Base-by-base conservation (phyloP, 1,140 invertebrate genomes). In the Apis dorsata region DNA sequence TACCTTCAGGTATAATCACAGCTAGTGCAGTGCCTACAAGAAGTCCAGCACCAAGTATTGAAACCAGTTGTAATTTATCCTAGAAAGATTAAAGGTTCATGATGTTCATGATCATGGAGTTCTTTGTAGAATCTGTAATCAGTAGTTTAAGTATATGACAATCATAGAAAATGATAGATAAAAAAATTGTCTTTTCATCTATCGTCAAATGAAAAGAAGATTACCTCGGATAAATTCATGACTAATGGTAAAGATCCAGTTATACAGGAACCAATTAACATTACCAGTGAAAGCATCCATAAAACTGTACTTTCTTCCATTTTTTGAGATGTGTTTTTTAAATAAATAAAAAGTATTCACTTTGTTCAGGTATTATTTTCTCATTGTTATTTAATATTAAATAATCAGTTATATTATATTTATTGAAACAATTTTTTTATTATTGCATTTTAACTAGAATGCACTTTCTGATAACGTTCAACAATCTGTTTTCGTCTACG, bases 1-100 rank as follows among this genome's bases (percentile, higher is more conserved):
- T 97, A 59, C 99, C 99, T 95, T 99, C 99, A 1, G 99, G 99
- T 90, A 99, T 99, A 69, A 99, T 99, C 1, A 99, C 99, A 81
- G 98, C 97, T 71, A 99, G 93, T 0, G 99, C 99, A 78, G 99
- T 99, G 8, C 99, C 99, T 65, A 99, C 98, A n/a, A 99, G 94
- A 13, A 99, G 95, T 49, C 99, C 99, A 70, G 99, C 99, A 70
- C 99, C 99, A 69, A 99, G 96, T 57, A 99, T 96, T 34, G 98
- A 99, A 55, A 99, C 96, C 89, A 98, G 95, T 91, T 99, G 97
- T 44, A 99, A 94, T 94, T 99, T 99, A 78, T 98, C 97, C 98
- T 99, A 92, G 77, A 96, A 95, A 82, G 84, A 82, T 81, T 73
- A 85, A 86, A 81, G 75, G 78, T 66, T 83, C 81, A 79, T 83